Percentiles rank a stretch among this genome's conserved stretches.
phyloP scores from a whole-genome alignment of 2,888 invertebrate species.

The Lottia gigantea region DNA sequence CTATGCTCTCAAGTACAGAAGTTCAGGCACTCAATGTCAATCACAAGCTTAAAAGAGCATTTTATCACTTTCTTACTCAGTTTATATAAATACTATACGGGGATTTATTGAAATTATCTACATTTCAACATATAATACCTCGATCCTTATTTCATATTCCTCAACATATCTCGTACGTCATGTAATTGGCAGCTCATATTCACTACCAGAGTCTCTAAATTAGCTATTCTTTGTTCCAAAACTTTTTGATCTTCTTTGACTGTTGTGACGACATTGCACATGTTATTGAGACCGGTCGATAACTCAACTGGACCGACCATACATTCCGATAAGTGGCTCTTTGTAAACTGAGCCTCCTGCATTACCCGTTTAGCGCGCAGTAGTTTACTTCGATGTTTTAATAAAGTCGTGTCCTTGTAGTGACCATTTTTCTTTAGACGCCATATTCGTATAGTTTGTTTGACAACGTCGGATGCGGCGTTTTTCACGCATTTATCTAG shows the following conservation, averaged over 20 bases:
- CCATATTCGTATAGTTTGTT: constrained; percentile 46
- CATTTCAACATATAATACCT: too few relatives aligned
- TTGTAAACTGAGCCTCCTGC: constrained; percentile 45
- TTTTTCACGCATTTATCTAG: constrained; percentile 46
- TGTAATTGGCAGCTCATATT: constrained; percentile 41
- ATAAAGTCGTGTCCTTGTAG: constrained; percentile 33
- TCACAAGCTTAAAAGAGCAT: too few relatives aligned
- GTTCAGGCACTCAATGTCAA: too few relatives aligned
- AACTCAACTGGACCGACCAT: constrained; percentile 50
- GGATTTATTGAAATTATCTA: too few relatives aligned
- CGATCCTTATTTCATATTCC: constrained; percentile 16
- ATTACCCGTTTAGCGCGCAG: constrained; percentile 46
- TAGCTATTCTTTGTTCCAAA: constrained; percentile 39
- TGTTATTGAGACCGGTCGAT: constrained; percentile 44
- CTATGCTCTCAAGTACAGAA: too few relatives aligned
- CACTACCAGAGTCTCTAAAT: constrained; percentile 44
- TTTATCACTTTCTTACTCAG: background rate
- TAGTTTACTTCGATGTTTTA: constrained; percentile 45
- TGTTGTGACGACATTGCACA: constrained; percentile 38
- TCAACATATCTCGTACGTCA: constrained; percentile 37
- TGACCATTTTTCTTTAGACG: constrained; percentile 39
- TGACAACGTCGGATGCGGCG: constrained; percentile 49
- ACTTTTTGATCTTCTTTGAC: constrained; percentile 44
- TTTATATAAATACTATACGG: background rate
- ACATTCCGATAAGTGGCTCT: constrained; percentile 44